These are phyloP conservation scores for Cerastoderma edule DNA, from an alignment of 2,888 invertebrate genomes.

Conservation along the genomic window DNA sequence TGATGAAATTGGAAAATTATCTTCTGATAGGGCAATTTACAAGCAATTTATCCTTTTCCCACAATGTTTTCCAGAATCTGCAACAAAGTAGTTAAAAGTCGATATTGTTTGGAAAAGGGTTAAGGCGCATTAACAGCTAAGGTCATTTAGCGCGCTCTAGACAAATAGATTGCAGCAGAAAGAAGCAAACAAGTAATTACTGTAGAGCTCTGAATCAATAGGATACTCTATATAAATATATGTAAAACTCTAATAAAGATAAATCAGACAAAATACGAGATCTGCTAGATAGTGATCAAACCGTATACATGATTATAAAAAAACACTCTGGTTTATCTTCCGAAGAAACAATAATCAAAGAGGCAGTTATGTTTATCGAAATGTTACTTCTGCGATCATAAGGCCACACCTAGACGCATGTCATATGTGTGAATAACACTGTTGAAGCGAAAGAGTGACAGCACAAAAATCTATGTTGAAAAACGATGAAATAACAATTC, in stretches of 20 bases:
- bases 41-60: too few species aligned
- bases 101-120: too few species aligned
- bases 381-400: constrained; percentile 5
- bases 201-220: constrained; percentile 13
- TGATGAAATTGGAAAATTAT: too few species aligned
- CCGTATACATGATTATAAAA: constrained; percentile 7
- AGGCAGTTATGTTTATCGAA: neutral
- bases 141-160: too few species aligned
- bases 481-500: constrained; percentile 45
- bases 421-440: constrained; percentile 48
- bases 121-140: too few species aligned
- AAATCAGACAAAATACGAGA: constrained; percentile 25
- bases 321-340: constrained; percentile 12
- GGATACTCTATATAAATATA: constrained; percentile 13
- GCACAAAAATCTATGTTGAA: constrained; percentile 56
- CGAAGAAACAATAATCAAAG: neutral
- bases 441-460: constrained; percentile 56
- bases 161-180: too few species aligned
- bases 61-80: too few species aligned
- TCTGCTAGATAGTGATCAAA: constrained; percentile 13
- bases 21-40: too few species aligned
- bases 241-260: constrained; percentile 26
- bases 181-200: too few species aligned
- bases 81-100: too few species aligned
- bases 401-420: constrained; percentile 11